Evolutionary conservation across 2,113 vertebrate species (phyloP), one percentile per base, ranked within the genome.

Genomic region (Xenopus laevis): DNA sequence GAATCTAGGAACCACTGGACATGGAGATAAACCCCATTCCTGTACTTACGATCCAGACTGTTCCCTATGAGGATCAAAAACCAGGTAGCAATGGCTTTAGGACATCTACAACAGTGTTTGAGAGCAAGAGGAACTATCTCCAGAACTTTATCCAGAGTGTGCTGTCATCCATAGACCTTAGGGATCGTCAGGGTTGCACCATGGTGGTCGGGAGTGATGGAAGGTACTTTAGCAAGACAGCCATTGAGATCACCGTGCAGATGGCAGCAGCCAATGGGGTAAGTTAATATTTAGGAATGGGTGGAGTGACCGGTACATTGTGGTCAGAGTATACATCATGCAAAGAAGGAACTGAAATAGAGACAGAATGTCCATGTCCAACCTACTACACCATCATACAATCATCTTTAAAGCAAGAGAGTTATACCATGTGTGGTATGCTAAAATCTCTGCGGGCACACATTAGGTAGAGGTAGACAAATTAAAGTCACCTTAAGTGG

Each of bases 251-350:
- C 71, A 94, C 98, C 71, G 96, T 99, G 45, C 97, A 99, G 86
- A 99, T 99, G 97, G 94, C 97, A 15, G 97, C 97, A 62, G 97
- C 97, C 74, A 99, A 98, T 64, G 96, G 97, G 95, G 96, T 98
- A 93, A 96, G 94, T 79, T 1, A 17, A 12, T 30, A 0, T 7
- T 53, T 13, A n/a, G 21, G 18, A 13, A 10, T 50, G 45, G 18
- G 30, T 21, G 58, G 18, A 23, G 13, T 27, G 58, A 60, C 58
- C 10, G 1, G 58, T 23, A 27, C 18, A 60, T 2, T 13, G 6
- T 1, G 55, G 58, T 10, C 21, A 60, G 58, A n/a, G 3, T 58
- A 18, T 20, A n/a, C 17, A 18, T 17, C 17, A 20, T 58, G 55
- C 33, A 40, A 40, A 40, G 33, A 40, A 7, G 33, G 33, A 40